Base-by-base conservation (phyloP, 2,888 invertebrate genomes). In the Hymenopus coronatus region DNA sequence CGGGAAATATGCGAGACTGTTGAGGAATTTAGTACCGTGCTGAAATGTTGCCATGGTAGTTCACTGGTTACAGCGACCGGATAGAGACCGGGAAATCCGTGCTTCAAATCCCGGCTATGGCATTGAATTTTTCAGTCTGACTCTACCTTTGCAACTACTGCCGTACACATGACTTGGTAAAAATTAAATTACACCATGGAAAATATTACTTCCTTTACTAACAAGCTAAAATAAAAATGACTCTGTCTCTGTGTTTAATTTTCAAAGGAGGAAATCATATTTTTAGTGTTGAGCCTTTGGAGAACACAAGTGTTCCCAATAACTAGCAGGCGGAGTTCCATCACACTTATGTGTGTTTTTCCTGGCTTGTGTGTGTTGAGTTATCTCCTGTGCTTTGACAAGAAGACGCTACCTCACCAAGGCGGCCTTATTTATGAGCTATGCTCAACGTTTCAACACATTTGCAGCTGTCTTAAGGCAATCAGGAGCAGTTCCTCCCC, bases 401-500 rank as follows among this genome's bases (percentile, higher is more conserved):
- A 70, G 54, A 70, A 70, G 25, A 70, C 54, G 54, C 54, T 70
- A 70, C 54, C 54, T 20, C 54, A 70, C 54, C 54, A 70, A 70
- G 54, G 25, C 20, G 54, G 3, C 20, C 20, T 84, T 84, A 84
- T 84, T 84, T 84, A 84, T 84, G 84, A 33, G 84, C n/a, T 30
- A 25, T 28, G 33, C 33, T 33, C 30, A 33, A 40, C 3, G 8
- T 84, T 84, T n/a, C 25, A 84, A 84, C 84, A 33, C 30, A 40
- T 84, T 84, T 40, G 84, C 84, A 84, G 84, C 84, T 84, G 84
- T 84, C 40, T 84, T 84, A 84, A 84, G 84, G 54, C 54, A 70
- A 70, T 70, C 54, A 70, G 54, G 25, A 70, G 54, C 20, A 20
- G 4, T 70, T 70, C 54, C 54, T 70, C 54, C 54, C 54, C 54